Conservation (phyloP, 2,888 invertebrate genomes). For the Amitus sp. region DNA sequence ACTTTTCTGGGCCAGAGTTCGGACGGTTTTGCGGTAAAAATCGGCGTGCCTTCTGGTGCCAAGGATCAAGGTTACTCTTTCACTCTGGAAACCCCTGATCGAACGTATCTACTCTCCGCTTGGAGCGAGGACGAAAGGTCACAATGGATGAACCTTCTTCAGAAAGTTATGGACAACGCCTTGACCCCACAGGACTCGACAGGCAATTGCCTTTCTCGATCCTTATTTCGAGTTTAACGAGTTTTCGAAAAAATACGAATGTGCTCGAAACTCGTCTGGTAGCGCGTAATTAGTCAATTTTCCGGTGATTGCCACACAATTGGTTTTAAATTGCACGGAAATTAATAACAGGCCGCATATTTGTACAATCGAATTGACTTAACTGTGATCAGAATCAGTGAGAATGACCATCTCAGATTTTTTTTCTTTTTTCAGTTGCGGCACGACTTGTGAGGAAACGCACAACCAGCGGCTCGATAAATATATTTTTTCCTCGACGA, state of each 20-base stretch:
- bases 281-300: too few relatives aligned
- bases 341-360: too few relatives aligned
- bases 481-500: constrained; percentile 77
- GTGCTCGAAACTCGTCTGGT: too few relatives aligned
- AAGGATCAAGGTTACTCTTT: constrained; percentile 84
- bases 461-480: constrained; percentile 78
- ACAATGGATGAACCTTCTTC: constrained; percentile 82
- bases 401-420: too few relatives aligned
- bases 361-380: too few relatives aligned
- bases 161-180: constrained; percentile 78
- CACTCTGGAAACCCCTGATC: constrained; percentile 82
- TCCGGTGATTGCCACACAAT: too few relatives aligned
- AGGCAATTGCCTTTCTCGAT: constrained; percentile 72
- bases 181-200: constrained; percentile 82
- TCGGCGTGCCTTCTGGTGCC: constrained; percentile 75
- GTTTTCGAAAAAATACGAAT: too few relatives aligned
- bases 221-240: too few relatives aligned
- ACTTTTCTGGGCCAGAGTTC: constrained; percentile 84
- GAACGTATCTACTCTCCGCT: constrained; percentile 81
- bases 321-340: too few relatives aligned
- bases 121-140: constrained; percentile 80
- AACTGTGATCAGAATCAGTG: too few relatives aligned
- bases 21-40: constrained; percentile 79
- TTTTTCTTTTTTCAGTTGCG: constrained; percentile 73
- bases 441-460: constrained; percentile 78